Evolutionary conservation across 2,113 vertebrate species (phyloP).

Genomic region (Coregonus clupeaformis): DNA sequence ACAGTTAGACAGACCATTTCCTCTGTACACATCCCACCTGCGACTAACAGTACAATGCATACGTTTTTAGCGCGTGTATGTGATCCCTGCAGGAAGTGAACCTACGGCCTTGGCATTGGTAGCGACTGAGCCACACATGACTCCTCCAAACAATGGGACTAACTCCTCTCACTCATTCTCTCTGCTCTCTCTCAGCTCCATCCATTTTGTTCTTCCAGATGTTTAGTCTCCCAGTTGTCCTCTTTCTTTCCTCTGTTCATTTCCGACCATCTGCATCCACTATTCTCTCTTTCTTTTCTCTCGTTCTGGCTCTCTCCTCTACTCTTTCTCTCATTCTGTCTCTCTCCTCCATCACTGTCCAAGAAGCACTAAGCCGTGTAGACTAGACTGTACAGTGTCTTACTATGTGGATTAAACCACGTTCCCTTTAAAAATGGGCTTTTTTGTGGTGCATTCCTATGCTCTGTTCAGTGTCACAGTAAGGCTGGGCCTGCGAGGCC

Average conservation of each 20-base stretch:
- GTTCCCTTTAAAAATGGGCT: neutral
- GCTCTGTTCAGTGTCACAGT: slow-evolving; percentile 34
- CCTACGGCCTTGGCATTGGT: neutral
- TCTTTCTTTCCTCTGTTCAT: neutral
- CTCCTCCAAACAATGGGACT: slow-evolving; percentile 1
- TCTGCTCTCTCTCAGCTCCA: neutral
- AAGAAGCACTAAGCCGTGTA: neutral
- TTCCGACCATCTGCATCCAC: neutral
- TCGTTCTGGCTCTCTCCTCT: too few relatives aligned
- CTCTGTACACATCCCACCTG: too few relatives aligned
- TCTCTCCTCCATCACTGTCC: too few relatives aligned
- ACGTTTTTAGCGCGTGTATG: too few relatives aligned
- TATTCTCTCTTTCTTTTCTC: neutral
- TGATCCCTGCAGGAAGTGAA: too few relatives aligned
- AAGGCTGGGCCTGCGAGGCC: neutral
- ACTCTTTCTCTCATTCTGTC: neutral
- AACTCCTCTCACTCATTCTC: neutral
- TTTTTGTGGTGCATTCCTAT: neutral
- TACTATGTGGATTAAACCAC: neutral
- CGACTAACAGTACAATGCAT: too few relatives aligned
- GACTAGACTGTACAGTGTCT: neutral
- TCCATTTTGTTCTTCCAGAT: neutral
- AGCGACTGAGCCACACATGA: neutral
- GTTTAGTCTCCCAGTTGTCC: neutral
- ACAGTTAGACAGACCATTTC: too few relatives aligned